phyloP scores from a whole-genome alignment of 2,113 vertebrate genomes.

The Gambusia affinis region DNA sequence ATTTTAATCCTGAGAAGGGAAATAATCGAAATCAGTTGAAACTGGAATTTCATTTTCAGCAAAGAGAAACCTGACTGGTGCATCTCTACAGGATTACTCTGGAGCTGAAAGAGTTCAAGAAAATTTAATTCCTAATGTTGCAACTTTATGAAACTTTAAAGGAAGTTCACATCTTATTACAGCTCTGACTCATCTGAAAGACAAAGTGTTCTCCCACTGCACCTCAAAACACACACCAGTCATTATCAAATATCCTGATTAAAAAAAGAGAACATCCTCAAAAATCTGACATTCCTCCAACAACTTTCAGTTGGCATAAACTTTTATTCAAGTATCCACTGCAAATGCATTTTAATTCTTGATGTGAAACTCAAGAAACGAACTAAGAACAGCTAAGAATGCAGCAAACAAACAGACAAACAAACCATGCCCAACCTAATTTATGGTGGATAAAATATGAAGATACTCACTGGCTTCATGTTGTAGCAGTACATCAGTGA shows the following conservation, averaged over 20 bases:
- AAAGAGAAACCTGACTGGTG: background rate
- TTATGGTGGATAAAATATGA: background rate
- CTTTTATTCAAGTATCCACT: constrained; percentile 13
- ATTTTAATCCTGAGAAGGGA: background rate
- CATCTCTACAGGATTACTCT: background rate
- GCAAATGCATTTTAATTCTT: too few relatives aligned
- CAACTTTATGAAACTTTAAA: background rate
- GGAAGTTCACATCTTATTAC: background rate
- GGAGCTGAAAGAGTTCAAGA: background rate
- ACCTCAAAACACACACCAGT: constrained; percentile 10
- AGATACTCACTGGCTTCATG: constrained; percentile 90
- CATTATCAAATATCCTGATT: constrained; percentile 22
- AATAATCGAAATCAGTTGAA: background rate
- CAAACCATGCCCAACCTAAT: constrained; percentile 3
- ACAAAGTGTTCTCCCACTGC: background rate
- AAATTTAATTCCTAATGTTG: background rate
- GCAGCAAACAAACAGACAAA: constrained; percentile 12
- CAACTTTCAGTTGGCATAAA: background rate
- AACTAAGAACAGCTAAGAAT: constrained; percentile 19
- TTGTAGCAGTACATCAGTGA: constrained; percentile 95
- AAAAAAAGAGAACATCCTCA: background rate
- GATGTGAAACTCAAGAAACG: background rate
- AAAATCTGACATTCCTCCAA: background rate
- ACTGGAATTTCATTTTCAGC: background rate
- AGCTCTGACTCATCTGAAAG: constrained; percentile 3